Conservation (phyloP, 2,113 vertebrate genomes). For the Chitala chitala region DNA sequence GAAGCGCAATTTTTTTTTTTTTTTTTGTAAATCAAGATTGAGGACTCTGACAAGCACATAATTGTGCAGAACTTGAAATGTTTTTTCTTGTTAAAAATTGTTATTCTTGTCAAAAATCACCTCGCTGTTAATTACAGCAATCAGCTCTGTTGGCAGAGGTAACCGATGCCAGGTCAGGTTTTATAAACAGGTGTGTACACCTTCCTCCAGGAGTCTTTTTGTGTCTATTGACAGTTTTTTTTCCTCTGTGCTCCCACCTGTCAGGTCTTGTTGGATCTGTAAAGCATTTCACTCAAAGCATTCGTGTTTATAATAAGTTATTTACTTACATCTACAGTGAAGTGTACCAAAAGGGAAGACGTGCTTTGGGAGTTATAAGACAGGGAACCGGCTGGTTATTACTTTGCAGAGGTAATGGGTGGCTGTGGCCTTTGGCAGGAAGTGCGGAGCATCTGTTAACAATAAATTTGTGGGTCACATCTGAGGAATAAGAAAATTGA, state of each 20-base stretch:
- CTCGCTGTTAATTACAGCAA: conserved; percentile 8
- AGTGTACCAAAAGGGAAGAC: neutral
- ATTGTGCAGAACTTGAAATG: conserved; percentile 28
- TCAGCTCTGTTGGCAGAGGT: neutral
- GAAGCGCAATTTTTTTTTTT: no score
- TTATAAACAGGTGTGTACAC: conserved; percentile 18
- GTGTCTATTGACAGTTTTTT: neutral
- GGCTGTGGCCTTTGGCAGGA: neutral
- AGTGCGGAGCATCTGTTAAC: neutral
- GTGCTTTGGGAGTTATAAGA: neutral
- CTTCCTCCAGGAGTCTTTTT: conserved; percentile 14
- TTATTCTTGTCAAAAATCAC: neutral
- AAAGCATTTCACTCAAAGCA: no score
- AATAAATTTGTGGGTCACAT: neutral
- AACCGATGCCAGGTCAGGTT: neutral
- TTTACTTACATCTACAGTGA: no score
- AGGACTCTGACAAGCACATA: conserved; percentile 36
- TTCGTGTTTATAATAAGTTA: neutral
- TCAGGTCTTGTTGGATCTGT: no score
- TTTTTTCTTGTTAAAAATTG: conserved; percentile 20
- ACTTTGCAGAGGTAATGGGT: neutral
- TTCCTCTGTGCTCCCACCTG: neutral
- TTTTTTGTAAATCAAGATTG: conserved; percentile 31
- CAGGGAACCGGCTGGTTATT: neutral
- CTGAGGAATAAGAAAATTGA: neutral